These are phyloP conservation scores for Drepana arcuata DNA, from an alignment of 1,140 invertebrate genomes.

Conservation along the genomic window DNA sequence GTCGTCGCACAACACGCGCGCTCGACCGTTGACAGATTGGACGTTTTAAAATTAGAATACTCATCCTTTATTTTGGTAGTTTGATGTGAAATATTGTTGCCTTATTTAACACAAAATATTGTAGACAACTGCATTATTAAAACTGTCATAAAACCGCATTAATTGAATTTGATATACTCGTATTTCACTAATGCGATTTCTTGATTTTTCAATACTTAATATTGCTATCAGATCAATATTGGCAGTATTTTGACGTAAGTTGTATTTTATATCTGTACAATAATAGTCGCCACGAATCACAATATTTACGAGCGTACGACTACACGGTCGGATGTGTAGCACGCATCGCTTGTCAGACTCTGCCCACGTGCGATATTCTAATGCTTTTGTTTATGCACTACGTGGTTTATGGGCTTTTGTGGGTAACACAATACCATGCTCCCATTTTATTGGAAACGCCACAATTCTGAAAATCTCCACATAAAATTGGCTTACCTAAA, in stretches of 20 bases:
- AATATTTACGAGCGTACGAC: conserved; percentile 34
- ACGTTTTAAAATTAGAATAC: conserved; percentile 57
- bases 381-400: conserved; percentile 39
- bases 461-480: too few relatives aligned
- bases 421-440: conserved; percentile 21
- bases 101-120: too few relatives aligned
- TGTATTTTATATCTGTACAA: conserved; percentile 13
- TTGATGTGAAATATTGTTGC: conserved; percentile 62
- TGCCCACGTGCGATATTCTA: conserved; percentile 45
- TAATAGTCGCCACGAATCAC: conserved; percentile 18
- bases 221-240: too few relatives aligned
- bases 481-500: too few relatives aligned
- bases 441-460: too few relatives aligned
- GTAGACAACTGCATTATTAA: too few relatives aligned
- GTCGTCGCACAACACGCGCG: conserved; percentile 58
- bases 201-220: too few relatives aligned
- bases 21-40: conserved; percentile 65
- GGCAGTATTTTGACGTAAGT: conserved; percentile 16
- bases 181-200: too few relatives aligned
- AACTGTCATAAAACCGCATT: too few relatives aligned
- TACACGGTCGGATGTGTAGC: conserved; percentile 27
- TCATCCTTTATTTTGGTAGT: conserved; percentile 59
- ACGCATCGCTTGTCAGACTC: conserved; percentile 27
- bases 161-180: too few relatives aligned
- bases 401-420: conserved; percentile 44